phyloP scores from a whole-genome alignment of 2,888 invertebrate species.

The Anagyrus pseudococci region DNA sequence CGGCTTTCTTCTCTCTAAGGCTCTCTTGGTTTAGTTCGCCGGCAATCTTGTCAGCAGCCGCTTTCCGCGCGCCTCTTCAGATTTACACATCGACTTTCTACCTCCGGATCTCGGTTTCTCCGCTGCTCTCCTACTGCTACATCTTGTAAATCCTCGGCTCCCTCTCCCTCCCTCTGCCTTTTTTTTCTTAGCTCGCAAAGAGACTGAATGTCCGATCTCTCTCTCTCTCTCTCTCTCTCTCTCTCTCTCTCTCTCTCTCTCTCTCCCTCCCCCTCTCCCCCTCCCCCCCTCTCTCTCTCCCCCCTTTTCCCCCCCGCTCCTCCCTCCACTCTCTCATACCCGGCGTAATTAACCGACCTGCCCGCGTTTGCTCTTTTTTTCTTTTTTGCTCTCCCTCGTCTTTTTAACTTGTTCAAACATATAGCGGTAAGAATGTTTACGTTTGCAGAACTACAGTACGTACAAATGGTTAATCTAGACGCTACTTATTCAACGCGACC shows the following conservation, averaged over 20 bases:
- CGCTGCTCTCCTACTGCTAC: neutral
- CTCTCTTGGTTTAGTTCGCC: neutral
- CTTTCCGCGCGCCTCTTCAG: conserved; percentile 4
- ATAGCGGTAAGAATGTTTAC: no score
- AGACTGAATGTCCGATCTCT: no score
- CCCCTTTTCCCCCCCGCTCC: no score
- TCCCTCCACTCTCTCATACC: neutral
- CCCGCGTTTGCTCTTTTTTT: no score
- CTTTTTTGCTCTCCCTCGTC: no score
- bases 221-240: neutral
- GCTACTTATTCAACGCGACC: no score
- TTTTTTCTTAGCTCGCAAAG: no score
- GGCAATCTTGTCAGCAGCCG: conserved; percentile 20
- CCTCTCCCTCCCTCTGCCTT: neutral
- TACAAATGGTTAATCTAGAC: no score
- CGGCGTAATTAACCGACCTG: no score
- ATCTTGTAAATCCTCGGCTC: no score
- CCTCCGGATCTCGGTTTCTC: neutral
- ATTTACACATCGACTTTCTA: conserved; percentile 21
- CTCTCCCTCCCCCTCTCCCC: neutral
- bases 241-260: neutral
- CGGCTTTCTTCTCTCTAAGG: neutral
- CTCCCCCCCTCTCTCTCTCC: neutral
- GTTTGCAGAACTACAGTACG: no score
- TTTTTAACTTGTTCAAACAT: no score